Conservation (phyloP, 2,888 invertebrate genomes). For the Thyatira batis region DNA sequence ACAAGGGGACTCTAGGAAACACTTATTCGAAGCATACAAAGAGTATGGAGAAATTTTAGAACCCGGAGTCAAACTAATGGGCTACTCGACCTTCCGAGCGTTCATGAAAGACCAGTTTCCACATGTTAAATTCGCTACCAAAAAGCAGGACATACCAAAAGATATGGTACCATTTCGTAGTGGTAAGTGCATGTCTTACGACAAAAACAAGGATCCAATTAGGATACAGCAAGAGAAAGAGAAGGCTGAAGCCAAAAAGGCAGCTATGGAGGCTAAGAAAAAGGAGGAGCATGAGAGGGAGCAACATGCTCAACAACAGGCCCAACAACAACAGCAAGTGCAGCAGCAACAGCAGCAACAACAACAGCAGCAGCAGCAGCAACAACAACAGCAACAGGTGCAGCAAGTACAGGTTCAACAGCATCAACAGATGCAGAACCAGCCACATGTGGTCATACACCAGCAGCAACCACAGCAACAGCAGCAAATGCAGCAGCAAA, state of each 20-base stretch:
- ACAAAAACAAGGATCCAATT: conserved; percentile 78
- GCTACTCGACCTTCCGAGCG: conserved; percentile 90
- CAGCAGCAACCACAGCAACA: conserved; percentile 65
- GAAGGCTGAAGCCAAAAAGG: conserved; percentile 76
- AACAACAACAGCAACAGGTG: conserved; percentile 66
- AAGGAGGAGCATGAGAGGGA: conserved; percentile 75
- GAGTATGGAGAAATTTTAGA: conserved; percentile 87
- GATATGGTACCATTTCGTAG: conserved; percentile 78
- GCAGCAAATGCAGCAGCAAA: conserved; percentile 71
- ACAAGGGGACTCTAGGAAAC: conserved; percentile 84
- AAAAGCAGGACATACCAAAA: conserved; percentile 76
- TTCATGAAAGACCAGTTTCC: conserved; percentile 93
- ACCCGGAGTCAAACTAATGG: conserved; percentile 88
- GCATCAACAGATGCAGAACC: conserved; percentile 70
- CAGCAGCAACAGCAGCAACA: conserved; percentile 54
- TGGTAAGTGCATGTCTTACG: conserved; percentile 80
- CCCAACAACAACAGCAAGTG: conserved; percentile 52
- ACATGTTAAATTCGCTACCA: conserved; percentile 87
- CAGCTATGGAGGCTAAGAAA: conserved; percentile 77
- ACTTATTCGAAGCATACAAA: conserved; percentile 88
- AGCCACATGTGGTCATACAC: conserved; percentile 71
- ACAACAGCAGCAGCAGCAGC: conserved; percentile 60
- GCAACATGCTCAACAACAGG: conserved; percentile 63
- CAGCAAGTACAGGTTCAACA: conserved; percentile 72
- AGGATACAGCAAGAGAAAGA: conserved; percentile 77